Base-by-base conservation (phyloP, 2,888 invertebrate genomes). In the Leptarthrus brevirostris region DNA sequence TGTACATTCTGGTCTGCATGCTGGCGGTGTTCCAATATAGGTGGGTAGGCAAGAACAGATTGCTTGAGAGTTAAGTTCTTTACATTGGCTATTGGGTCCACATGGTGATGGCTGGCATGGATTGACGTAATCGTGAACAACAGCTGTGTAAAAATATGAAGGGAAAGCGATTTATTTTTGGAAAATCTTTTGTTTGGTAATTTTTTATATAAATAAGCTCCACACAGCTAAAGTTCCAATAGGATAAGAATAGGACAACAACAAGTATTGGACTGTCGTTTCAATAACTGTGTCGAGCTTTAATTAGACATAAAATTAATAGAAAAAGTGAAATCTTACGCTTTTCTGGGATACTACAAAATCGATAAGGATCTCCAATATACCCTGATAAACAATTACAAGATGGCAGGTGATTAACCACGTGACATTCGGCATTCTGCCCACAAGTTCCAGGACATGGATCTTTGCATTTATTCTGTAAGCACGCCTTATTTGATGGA, bases 361-460 rank as follows among this genome's bases (percentile, higher is more conserved):
- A 81, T 3, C 88, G 86, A 81, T 92, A 92, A 10, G 92, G 92
- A 86, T 92, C 91, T 26, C 93, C 93, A 76, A 89, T 89, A 76
- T 87, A 90, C 20, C 89, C 90, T 77, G 89, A 87, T 76, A 89
- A 86, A 80, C 93, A 93, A 58, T 90, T 88, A 81, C 93, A 93
- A 80, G 91, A 90, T 0, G 92, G 92, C 74, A 92, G 89, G 79
- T 93, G 93, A 79, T 91, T 90, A 74, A 91, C 88, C 54, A 93
- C 92, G 82, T 90, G 89, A 81, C 93, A 93, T 78, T 88, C 86
- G 24, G 93, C 91, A 76, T 90, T 90, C 18, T 89, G 86, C 3
- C 92, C 93, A 81, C 93, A 93, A 10, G 91, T 91, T 75, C 92
- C 92, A 53, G 90, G 89, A 78, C 93, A 93, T 36, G 92, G 92